Evolutionary conservation across 2,113 vertebrate genomes (phyloP).

Genomic region (Cavia porcellus): DNA sequence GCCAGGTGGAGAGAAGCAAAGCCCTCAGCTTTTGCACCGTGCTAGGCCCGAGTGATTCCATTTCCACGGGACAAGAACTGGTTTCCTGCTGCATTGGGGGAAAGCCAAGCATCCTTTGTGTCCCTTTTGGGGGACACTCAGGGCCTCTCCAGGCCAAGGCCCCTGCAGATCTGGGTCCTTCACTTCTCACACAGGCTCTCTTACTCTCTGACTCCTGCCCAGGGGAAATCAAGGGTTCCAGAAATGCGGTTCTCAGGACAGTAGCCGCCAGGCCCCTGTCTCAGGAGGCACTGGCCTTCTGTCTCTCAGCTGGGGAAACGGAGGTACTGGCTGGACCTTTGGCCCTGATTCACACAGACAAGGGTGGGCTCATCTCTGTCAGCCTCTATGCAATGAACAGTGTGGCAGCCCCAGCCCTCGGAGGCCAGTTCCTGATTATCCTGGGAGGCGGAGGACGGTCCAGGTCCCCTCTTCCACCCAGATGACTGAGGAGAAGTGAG

Average conservation of each 20-base stretch:
- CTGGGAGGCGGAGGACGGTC: not conserved
- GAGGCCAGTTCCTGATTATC: not conserved
- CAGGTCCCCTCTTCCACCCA: not conserved
- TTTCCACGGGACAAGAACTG: not conserved
- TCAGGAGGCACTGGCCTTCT: not conserved
- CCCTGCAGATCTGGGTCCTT: too few species aligned
- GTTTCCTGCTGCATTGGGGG: not conserved
- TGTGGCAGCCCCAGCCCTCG: accelerated
- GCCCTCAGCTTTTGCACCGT: accelerated
- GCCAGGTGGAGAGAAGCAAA: not conserved
- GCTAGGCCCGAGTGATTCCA: accelerated
- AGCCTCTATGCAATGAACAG: too few species aligned
- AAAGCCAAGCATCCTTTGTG: not conserved
- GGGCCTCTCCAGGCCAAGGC: not conserved
- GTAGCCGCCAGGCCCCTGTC: not conserved
- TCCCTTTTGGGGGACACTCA: not conserved
- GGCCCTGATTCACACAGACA: not conserved
- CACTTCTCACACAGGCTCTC: not conserved
- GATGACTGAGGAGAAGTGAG: not conserved
- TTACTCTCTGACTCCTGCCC: not conserved
- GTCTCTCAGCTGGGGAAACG: not conserved
- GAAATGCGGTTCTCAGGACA: not conserved
- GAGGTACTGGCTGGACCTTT: not conserved
- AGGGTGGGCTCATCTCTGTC: not conserved
- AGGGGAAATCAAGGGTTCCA: not conserved